Base-by-base conservation (phyloP, 2,888 invertebrate species). In the Bruchidius siliquastri region DNA sequence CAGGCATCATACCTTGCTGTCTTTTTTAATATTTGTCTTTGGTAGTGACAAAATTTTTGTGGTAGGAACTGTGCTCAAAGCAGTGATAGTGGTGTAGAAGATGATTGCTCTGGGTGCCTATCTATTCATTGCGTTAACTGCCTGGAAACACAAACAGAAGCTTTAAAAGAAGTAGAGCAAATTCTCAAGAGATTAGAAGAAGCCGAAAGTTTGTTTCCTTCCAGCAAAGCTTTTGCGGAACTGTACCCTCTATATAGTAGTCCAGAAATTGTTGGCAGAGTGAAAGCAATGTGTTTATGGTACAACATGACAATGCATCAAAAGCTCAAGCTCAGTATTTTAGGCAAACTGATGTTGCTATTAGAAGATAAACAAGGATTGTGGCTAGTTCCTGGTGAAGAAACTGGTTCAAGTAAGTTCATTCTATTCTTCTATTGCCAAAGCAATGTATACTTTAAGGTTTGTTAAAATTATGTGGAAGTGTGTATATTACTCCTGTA, bases 241-340 rank as follows among this genome's bases (percentile, higher is more conserved):
- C 91, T 93, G 75, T 94, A 93, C 87, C 92, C 93, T 20, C 87
- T 92, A 20, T 91, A 93, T 77, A 90, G 89, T 75, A 91, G 91
- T 74, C 84, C 88, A 0, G 88, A 88, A 73, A 93, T 95, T 81
- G 89, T 90, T 30, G 89, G 90, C 72, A 88, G 92, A 80, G 89
- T 94, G 13, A 92, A 93, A 86, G 93, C 96, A 18, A 92, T 97
- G 90, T 96, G 95, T 82, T 88, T 96, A 1, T 98, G 97, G 97
- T 94, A 94, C 85, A 98, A 97, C 86, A 93, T 95, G 84, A 94
- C 95, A 0, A 90, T 91, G 80, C 94, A 96, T 85, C 92, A 96
- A 85, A 91, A 94, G 71, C 88, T 96, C 72, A 96, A 95, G 86
- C 87, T 97, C 78, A 88, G 93, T 76, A 92, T 94, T 76, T 87